Evolutionary conservation across 2,113 vertebrate species (phyloP), one percentile per base, ranked within the genome.

Genomic region (Turnix velox): DNA sequence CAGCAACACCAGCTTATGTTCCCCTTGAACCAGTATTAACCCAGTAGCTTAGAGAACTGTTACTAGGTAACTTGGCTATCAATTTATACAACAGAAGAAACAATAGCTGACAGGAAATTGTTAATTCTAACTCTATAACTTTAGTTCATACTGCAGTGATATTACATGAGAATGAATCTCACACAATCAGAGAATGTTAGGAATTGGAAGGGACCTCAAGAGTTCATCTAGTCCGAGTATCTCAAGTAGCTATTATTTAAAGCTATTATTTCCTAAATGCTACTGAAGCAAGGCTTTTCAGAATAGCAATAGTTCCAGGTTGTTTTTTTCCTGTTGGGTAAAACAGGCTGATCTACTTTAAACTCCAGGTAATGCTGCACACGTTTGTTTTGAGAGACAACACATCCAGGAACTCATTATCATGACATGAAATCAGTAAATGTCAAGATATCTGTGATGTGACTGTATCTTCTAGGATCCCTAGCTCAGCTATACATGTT

Each of bases 181-280:
- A n/a, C n/a, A n/a, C n/a, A n/a, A n/a, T n/a, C n/a, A n/a, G n/a
- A n/a, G n/a, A n/a, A n/a, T n/a, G n/a, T n/a, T n/a, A n/a, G n/a
- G n/a, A n/a, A n/a, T n/a, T n/a, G n/a, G n/a, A n/a, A n/a, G n/a
- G n/a, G n/a, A n/a, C n/a, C n/a, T n/a, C n/a, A n/a, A n/a, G n/a
- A n/a, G n/a, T n/a, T n/a, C n/a, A n/a, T n/a, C n/a, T n/a, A n/a
- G n/a, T n/a, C n/a, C n/a, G n/a, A n/a, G n/a, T n/a, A n/a, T n/a
- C n/a, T 95, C 68, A 89, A 87, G 49, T 6, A 94, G 30, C 35
- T 91, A 77, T 93, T 91, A 94, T 91, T 92, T 83, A 89, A 94
- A 75, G 61, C 54, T 87, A 73, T 90, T 91, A 77, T 83, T 95
- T 92, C 78, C 78, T 72, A 85, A 80, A 91, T 91, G 55, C 45